Conservation (phyloP, 2,797 vertebrate species). For the Labeo calbasu region DNA sequence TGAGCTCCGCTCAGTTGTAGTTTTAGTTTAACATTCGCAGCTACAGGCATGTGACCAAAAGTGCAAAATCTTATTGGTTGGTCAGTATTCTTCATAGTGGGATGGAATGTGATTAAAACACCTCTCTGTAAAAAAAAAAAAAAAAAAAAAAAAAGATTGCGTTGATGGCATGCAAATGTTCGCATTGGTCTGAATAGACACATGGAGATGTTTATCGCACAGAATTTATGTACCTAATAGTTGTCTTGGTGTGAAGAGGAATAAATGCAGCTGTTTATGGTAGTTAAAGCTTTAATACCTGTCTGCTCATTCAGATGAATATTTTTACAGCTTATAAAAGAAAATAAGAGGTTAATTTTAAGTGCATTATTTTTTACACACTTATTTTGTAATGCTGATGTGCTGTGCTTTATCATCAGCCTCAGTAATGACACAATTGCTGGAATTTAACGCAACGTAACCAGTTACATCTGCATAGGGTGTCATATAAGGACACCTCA, state of each 20-base stretch:
- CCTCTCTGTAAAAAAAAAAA: not conserved
- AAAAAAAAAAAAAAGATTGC: not conserved
- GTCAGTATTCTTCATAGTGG: not conserved
- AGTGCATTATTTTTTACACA: not conserved
- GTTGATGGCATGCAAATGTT: not conserved
- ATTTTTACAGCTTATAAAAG: not conserved
- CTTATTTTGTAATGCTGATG: not conserved
- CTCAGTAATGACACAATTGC: not conserved
- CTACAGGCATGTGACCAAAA: not conserved
- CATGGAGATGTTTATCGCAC: not conserved
- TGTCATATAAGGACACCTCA: slow-evolving; percentile 11
- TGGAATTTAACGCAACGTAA: not conserved
- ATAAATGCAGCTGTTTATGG: not conserved
- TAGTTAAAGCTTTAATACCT: not conserved
- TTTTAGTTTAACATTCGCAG: not conserved
- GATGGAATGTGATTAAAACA: not conserved
- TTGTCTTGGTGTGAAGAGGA: not conserved
- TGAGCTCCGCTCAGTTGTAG: not conserved
- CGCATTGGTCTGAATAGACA: not conserved
- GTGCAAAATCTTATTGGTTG: not conserved
- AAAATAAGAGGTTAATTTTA: not conserved
- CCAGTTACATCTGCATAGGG: not conserved
- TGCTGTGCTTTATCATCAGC: not conserved
- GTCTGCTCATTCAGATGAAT: not conserved
- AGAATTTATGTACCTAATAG: not conserved